These are phyloP conservation scores for Tautogolabrus adspersus DNA, from an alignment of 2,113 vertebrate species.

Conservation along the genomic window DNA sequence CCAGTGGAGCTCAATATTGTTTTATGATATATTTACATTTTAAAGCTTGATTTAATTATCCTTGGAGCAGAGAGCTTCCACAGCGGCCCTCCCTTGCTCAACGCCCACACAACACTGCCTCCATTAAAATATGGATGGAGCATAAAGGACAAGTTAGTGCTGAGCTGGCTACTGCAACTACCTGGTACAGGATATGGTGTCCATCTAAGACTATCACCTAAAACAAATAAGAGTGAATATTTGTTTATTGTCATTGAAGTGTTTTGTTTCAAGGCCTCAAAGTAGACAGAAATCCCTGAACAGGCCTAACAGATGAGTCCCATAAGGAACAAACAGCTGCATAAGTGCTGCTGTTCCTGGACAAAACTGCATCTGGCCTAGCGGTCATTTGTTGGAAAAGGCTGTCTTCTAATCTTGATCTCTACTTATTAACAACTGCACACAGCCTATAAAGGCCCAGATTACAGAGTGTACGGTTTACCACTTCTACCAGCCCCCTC, in stretches of 20 bases:
- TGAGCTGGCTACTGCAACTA: slow-evolving; percentile 38
- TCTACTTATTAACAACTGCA: not conserved
- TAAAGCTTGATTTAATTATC: slow-evolving; percentile 81
- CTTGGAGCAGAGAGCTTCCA: slow-evolving; percentile 56
- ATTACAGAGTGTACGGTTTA: too few species aligned
- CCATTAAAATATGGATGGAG: slow-evolving; percentile 56
- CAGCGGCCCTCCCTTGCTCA: slow-evolving; percentile 57
- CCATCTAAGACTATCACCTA: not conserved
- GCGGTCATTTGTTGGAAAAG: not conserved
- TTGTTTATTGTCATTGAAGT: not conserved
- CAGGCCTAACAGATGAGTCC: too few species aligned
- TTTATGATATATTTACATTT: slow-evolving; percentile 85
- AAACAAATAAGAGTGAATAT: not conserved
- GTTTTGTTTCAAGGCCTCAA: too few species aligned
- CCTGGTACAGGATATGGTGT: not conserved
- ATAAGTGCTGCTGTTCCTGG: too few species aligned
- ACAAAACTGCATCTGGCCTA: too few species aligned
- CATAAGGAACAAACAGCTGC: too few species aligned
- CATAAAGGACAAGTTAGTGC: slow-evolving; percentile 55
- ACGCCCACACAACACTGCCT: slow-evolving; percentile 59
- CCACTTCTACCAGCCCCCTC: too few species aligned
- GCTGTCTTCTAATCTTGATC: not conserved
- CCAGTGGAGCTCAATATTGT: slow-evolving; percentile 79
- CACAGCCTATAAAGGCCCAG: too few species aligned
- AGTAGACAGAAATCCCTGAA: too few species aligned